Base-by-base conservation (phyloP, 2,888 invertebrate genomes). In the Pinctada fucata region DNA sequence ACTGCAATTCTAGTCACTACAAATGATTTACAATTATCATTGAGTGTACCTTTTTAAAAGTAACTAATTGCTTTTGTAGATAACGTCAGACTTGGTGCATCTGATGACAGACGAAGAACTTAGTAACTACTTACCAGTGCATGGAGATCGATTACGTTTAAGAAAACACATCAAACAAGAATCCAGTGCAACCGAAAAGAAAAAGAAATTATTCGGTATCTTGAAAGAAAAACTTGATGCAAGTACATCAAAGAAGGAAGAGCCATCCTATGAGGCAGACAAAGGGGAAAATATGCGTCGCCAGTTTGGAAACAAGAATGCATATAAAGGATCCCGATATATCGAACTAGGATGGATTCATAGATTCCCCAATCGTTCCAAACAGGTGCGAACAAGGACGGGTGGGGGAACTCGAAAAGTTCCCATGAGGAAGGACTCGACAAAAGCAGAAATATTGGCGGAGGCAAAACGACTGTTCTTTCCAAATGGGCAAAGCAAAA, bases 321-420 rank as follows among this genome's bases (percentile, higher is more conserved):
- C 75, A 10, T 6, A 67, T 51, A 75, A 75, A 31, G 31, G 31
- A 10, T 68, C n/a, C 4, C 31, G 70, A 13, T 45, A n/a, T 8
- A 49, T 75, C n/a, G 75, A 75, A 63, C n/a, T 69, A 8, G 75
- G 75, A 3, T 75, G 75, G 70, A 69, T 75, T 5, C 63, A 69
- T 49, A 75, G 50, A 8, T 49, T 31, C n/a, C n/a, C n/a, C n/a
- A n/a, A n/a, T n/a, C 58, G 16, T n/a, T 45, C 58, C 5, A n/a
- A 31, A 45, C 69, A 75, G 31, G 47, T 75, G 16, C 45, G 75
- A 31, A 16, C 13, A 13, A 75, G 70, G 64, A 68, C 50, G 47
- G 75, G 75, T 45, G 75, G 75, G 10, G 69, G 75, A 10, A 75
- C 75, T 3, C 31, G 75, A 47, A 68, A 58, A 47, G 52, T 75